Percentiles rank a stretch among this genome's conserved stretches.
Conservation (phyloP, 2,888 invertebrate species). For the Lasioglossum vierecki region DNA sequence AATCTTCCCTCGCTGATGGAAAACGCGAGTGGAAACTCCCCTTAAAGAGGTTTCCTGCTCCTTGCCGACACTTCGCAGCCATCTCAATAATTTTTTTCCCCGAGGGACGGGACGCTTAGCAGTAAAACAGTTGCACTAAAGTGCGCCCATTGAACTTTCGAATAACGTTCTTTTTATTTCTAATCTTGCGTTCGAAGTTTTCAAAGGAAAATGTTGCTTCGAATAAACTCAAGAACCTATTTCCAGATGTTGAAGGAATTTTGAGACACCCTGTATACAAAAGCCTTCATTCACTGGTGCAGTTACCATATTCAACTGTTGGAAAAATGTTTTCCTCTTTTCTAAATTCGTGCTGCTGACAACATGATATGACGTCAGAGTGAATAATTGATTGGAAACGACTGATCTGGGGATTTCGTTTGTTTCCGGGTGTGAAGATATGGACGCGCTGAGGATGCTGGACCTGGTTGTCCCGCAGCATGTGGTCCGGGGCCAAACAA, state of each 20-base stretch:
- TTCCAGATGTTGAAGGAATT: too few relatives aligned
- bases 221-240: too few relatives aligned
- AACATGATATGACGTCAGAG: background rate
- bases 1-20: constrained; percentile 6
- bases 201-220: too few relatives aligned
- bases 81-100: background rate
- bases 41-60: background rate
- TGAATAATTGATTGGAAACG: background rate
- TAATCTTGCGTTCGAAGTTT: background rate
- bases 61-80: background rate
- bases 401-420: background rate
- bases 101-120: background rate
- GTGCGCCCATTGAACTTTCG: background rate
- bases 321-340: background rate
- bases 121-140: background rate
- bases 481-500: constrained; percentile 91
- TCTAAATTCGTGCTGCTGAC: background rate
- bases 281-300: too few relatives aligned
- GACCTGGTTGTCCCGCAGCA: constrained; percentile 93
- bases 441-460: constrained; percentile 87
- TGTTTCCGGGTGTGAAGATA: constrained; percentile 43
- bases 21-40: background rate
- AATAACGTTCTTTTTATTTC: background rate
- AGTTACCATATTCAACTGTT: background rate
- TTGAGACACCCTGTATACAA: too few relatives aligned